Conservation (phyloP, 2,888 invertebrate species). For the Mylabris sibirica region DNA sequence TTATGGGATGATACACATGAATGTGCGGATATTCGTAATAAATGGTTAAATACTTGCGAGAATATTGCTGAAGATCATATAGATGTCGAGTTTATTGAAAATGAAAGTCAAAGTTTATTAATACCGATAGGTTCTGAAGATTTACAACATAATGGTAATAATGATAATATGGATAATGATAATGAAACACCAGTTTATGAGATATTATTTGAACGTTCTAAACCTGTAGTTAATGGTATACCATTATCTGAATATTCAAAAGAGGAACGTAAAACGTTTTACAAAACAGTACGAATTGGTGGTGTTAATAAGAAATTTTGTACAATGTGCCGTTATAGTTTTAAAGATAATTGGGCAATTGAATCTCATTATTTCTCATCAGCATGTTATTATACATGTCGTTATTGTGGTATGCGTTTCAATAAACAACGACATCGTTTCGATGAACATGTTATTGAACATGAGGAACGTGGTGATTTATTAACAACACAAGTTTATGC, state of each 20-base stretch:
- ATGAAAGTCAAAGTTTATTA: constrained; percentile 37
- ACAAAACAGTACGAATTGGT: constrained; percentile 55
- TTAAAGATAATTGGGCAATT: constrained; percentile 61
- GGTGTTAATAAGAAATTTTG: constrained; percentile 59
- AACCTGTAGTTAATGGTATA: constrained; percentile 54
- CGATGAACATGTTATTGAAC: constrained; percentile 53
- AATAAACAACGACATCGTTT: constrained; percentile 57
- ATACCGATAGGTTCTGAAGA: constrained; percentile 41
- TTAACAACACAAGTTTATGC: constrained; percentile 55
- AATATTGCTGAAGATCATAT: constrained; percentile 33
- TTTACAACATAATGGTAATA: constrained; percentile 26
- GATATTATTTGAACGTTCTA: constrained; percentile 42
- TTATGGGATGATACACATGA: constrained; percentile 51
- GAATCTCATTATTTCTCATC: constrained; percentile 59
- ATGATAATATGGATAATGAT: constrained; percentile 27
- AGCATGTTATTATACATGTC: constrained; percentile 59
- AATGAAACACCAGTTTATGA: constrained; percentile 37
- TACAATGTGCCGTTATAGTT: constrained; percentile 58
- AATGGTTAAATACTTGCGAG: constrained; percentile 50
- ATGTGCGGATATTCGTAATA: constrained; percentile 53
- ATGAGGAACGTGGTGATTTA: constrained; percentile 49
- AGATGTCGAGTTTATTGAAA: constrained; percentile 9
- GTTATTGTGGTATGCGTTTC: constrained; percentile 59
- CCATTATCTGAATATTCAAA: constrained; percentile 55
- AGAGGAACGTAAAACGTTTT: constrained; percentile 55